Conservation (phyloP, 2,888 invertebrate genomes). For the Tenthredo mesomela region DNA sequence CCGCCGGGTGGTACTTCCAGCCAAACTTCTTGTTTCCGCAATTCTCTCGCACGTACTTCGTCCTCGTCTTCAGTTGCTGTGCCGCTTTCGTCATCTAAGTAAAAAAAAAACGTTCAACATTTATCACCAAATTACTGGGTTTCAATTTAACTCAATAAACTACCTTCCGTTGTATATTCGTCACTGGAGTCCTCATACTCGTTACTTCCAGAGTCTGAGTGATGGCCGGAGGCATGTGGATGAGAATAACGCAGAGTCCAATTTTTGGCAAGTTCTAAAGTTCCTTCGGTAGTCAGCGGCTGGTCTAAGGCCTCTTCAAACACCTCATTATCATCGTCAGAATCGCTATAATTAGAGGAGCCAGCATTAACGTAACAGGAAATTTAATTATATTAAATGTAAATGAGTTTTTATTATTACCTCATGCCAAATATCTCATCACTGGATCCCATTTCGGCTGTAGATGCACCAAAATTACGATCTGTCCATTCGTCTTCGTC, state of each 20-base stretch:
- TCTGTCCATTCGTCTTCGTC: conserved; percentile 98
- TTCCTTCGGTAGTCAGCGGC: conserved; percentile 84
- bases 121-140: conserved; percentile 1
- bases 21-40: conserved; percentile 85
- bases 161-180: conserved; percentile 76
- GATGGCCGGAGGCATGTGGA: conserved; percentile 70
- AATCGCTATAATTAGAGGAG: conserved; percentile 77
- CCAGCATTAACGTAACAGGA: background rate
- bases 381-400: background rate
- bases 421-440: conserved; percentile 83
- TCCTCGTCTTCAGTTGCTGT: conserved; percentile 88
- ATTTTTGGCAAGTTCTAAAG: conserved; percentile 84
- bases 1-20: conserved; percentile 82
- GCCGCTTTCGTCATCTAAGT: conserved; percentile 83
- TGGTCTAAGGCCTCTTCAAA: conserved; percentile 86
- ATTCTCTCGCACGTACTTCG: conserved; percentile 84
- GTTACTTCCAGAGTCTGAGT: conserved; percentile 78
- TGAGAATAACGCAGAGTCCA: conserved; percentile 83
- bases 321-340: conserved; percentile 84
- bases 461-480: conserved; percentile 92
- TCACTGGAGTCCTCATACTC: conserved; percentile 78
- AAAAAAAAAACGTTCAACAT: conserved; percentile 36
- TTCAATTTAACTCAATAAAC: conserved; percentile 49
- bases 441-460: conserved; percentile 84
- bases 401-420: conserved; percentile 65